Base-by-base conservation (phyloP, 2,113 vertebrate genomes). In the Pelusios castaneus region DNA sequence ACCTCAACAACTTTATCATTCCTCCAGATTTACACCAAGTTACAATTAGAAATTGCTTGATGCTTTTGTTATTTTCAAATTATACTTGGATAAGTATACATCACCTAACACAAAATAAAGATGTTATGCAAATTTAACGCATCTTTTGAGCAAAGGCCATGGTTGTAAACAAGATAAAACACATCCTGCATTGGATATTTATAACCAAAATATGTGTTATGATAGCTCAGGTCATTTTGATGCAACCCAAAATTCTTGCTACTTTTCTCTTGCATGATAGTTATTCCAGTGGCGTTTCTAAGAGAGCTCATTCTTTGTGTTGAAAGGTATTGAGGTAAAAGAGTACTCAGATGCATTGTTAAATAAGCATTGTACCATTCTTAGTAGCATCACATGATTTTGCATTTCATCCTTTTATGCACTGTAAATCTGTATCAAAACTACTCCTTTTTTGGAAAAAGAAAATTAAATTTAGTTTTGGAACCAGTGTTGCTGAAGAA, bases 391-490 rank as follows among this genome's bases (percentile, higher is more conserved):
- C 89, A 31, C 34, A 76, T 86, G 38, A 88, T 97, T 82, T 55
- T 95, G 58, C 5, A 22, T 67, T 67, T 67, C 47, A 10, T 95
- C 84, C 93, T 96, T 92, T 91, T 82, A 54, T 91, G 82, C 5
- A 43, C 63, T 95, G 91, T 80, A 93, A 95, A 93, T 96, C 79
- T 78, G 27, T 25, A 27, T 17, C 89, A 86, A 82, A 95, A 75
- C 56, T 70, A 11, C 17, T 94, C 91, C 51, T 88, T 96, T 97
- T 97, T 52, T 87, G 85, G 95, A 41, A 78, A 85, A 43, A 41
- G 79, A 63, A 91, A 82, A 49, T 12, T 82, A 86, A 91, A 86
- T 86, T 54, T 88, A 76, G n/a, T 0, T 1, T 51, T 82, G 80
- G 22, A 84, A 41, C 86, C 60, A 22, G 54, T 76, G 25, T 10